Base-by-base conservation (phyloP, 2,888 invertebrate species). In the Cacoxenus indagator region DNA sequence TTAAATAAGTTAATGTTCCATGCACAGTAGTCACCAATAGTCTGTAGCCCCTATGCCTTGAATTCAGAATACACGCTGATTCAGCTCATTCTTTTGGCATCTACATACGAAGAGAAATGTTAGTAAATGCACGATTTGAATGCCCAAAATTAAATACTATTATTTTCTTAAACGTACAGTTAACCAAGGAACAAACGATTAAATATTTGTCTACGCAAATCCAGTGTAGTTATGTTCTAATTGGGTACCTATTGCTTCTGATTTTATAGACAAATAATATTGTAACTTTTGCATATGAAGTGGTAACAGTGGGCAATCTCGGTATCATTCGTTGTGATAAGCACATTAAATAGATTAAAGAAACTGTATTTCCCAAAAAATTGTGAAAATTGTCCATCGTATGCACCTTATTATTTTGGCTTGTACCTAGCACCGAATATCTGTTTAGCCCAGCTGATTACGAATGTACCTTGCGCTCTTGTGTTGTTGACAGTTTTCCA, bases 1-100 rank as follows among this genome's bases (percentile, higher is more conserved):
- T 62, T 62, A 62, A 51, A 51, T 51, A 51, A 62, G 61, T 62
- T 62, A 62, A 62, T 62, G 45, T 62, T 43, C 61, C 61, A 62
- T 62, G 61, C 61, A 43, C 14, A 61, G 61, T 31, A 31, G 29
- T 17, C 17, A 9, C 59, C 4, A 29, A 31, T n/a, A 59, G 59
- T 59, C 29, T 26, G 14, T 22, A 55, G 8, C 24, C 26, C 8
- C 55, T 14, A 26, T 14, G 37, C 59, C 4, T 45, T 29, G 22
- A 62, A 37, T 17, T n/a, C n/a, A n/a, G n/a, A n/a, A n/a, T n/a
- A n/a, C n/a, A n/a, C n/a, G 29, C 57, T 57, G 57, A 57, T 57
- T 57, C 57, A 57, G 57, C 57, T 6, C n/a, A 29, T 27, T 26
- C n/a, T 57, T n/a, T n/a, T n/a, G n/a, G n/a, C n/a, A n/a, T n/a